These are phyloP conservation scores for Syngnathus typhle DNA, from an alignment of 2,113 vertebrate species.

Conservation along the genomic window DNA sequence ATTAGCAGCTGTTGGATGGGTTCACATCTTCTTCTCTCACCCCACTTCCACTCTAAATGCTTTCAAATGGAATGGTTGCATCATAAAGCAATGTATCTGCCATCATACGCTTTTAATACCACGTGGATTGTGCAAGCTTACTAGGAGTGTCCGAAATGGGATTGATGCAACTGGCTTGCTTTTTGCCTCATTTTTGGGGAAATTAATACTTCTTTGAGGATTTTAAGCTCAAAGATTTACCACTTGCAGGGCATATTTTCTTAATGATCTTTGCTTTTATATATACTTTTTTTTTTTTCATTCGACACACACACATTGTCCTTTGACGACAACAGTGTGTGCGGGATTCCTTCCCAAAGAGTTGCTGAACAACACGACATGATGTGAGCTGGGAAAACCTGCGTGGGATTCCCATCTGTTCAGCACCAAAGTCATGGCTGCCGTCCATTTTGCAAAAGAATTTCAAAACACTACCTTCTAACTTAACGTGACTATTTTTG, in stretches of 20 bases:
- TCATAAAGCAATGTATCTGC: neutral
- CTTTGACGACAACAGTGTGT: neutral
- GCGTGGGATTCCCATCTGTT: conserved; percentile 57
- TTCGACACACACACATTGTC: neutral
- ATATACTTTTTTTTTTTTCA: neutral
- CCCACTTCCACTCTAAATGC: conserved; percentile 1
- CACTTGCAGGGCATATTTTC: neutral
- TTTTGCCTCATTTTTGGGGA: neutral
- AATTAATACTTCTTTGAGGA: neutral
- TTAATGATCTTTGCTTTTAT: neutral
- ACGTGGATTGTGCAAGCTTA: neutral
- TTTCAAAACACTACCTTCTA: neutral
- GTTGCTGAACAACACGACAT: conserved; percentile 39
- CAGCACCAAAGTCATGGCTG: conserved; percentile 39
- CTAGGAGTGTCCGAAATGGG: neutral
- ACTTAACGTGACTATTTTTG: neutral
- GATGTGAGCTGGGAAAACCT: conserved; percentile 50
- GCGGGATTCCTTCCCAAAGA: conserved; percentile 35
- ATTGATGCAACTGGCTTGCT: neutral
- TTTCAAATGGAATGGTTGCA: neutral
- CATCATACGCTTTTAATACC: neutral
- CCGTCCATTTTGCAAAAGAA: conserved; percentile 29
- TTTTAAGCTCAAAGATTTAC: neutral
- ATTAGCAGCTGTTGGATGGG: neutral
- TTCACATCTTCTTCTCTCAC: neutral